These are phyloP conservation scores for Lamprologus callipterus DNA, from an alignment of 2,113 vertebrate species.

Conservation along the genomic window DNA sequence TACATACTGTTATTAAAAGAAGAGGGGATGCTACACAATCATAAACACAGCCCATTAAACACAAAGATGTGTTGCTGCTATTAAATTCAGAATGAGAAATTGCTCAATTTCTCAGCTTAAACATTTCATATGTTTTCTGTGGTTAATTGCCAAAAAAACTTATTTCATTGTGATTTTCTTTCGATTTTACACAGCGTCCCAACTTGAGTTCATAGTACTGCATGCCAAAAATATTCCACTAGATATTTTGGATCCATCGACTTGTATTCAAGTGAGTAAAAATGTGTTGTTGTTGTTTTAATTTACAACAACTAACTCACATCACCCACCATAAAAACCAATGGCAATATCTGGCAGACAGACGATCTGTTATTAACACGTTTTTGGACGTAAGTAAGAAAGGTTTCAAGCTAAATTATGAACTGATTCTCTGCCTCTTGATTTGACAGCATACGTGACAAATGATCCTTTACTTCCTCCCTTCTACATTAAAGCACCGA, in stretches of 20 bases:
- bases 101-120: background rate
- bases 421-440: background rate
- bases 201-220: background rate
- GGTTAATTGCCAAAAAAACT: background rate
- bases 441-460: background rate
- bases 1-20: background rate
- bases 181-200: background rate
- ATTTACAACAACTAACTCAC: background rate
- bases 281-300: background rate
- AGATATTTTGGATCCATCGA: background rate
- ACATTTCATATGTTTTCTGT: background rate
- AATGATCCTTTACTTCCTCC: background rate
- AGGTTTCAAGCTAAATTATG: background rate
- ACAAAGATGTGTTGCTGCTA: background rate
- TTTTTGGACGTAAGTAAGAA: background rate
- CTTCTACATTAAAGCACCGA: accelerated
- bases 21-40: background rate
- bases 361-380: background rate
- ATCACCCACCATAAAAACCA: background rate
- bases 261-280: background rate
- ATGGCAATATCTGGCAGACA: background rate
- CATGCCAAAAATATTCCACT: background rate
- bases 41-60: background rate
- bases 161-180: background rate
- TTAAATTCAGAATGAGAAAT: background rate